Evolutionary conservation across 2,888 invertebrate species (phyloP).

Genomic region (Zaprionus lineosus): DNA sequence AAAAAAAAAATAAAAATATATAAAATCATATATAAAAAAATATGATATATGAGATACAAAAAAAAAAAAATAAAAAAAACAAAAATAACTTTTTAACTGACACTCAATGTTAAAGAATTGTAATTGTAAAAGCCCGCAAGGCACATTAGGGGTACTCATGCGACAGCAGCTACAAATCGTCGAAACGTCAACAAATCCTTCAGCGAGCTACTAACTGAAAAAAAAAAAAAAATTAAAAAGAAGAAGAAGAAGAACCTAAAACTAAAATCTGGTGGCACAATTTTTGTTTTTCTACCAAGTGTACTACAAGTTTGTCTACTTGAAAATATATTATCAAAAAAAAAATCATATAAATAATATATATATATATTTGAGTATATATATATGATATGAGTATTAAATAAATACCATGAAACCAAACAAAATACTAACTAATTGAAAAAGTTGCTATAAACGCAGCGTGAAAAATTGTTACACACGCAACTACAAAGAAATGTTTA

Average conservation of each 20-base stretch:
- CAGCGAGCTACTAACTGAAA: constrained; percentile 60
- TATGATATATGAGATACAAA: too few species aligned
- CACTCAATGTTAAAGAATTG: constrained; percentile 52
- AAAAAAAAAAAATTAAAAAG: too few species aligned
- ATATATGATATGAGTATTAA: constrained; percentile 56
- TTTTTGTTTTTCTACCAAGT: constrained; percentile 74
- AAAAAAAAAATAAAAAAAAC: constrained; percentile 13
- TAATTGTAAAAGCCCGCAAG: constrained; percentile 46
- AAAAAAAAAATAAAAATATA: constrained; percentile 7
- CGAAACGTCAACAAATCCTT: constrained; percentile 62
- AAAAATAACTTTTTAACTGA: constrained; percentile 49
- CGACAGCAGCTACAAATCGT: constrained; percentile 71
- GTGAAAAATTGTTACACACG: constrained; percentile 53
- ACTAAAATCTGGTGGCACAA: constrained; percentile 76
- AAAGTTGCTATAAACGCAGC: constrained; percentile 30
- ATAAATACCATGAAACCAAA: constrained; percentile 32
- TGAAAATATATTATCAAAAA: constrained; percentile 51
- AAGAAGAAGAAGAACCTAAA: constrained; percentile 55
- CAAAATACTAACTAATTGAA: constrained; percentile 31
- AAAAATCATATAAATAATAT: constrained; percentile 20
- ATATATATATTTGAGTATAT: constrained; percentile 31
- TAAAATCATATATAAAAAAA: constrained; percentile 29
- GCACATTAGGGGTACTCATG: constrained; percentile 68
- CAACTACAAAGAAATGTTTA: constrained; percentile 58
- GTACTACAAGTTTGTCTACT: constrained; percentile 73